Conservation (phyloP, 2,888 invertebrate species). For the Patella ulyssiponensis region DNA sequence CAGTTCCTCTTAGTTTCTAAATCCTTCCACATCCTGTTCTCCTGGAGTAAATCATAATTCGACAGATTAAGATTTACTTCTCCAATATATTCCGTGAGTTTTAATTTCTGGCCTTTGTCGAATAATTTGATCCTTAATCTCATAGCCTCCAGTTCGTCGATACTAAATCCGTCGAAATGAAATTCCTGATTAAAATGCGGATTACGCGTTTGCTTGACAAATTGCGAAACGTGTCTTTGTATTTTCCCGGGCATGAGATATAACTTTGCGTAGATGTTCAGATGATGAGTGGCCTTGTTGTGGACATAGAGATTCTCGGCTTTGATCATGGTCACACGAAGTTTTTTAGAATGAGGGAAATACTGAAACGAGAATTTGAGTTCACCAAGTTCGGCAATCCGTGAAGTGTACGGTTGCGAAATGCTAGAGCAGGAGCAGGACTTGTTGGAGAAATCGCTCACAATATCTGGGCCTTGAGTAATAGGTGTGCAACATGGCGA, state of each 20-base stretch:
- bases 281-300: conserved; percentile 65
- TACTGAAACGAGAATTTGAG: conserved; percentile 71
- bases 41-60: conserved; percentile 70
- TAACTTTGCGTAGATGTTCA: conserved; percentile 70
- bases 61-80: conserved; percentile 70
- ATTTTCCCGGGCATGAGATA: conserved; percentile 72
- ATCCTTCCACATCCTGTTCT: conserved; percentile 72
- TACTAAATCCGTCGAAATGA: conserved; percentile 71
- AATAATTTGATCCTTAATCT: conserved; percentile 68
- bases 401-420: conserved; percentile 10
- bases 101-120: conserved; percentile 68
- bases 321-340: conserved; percentile 68
- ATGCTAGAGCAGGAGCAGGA: conserved; percentile 27
- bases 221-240: conserved; percentile 68
- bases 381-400: conserved; percentile 59
- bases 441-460: conserved; percentile 27
- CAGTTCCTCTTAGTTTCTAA: conserved; percentile 60
- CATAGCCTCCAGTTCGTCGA: conserved; percentile 69
- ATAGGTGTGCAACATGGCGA: conserved; percentile 45
- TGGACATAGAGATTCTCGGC: conserved; percentile 66
- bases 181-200: conserved; percentile 72
- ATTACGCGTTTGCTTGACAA: conserved; percentile 69
- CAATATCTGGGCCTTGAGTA: conserved; percentile 20
- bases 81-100: conserved; percentile 70
- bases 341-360: conserved; percentile 70